Evolutionary conservation across 2,113 vertebrate species (phyloP).

Genomic region (Pionites leucogaster): DNA sequence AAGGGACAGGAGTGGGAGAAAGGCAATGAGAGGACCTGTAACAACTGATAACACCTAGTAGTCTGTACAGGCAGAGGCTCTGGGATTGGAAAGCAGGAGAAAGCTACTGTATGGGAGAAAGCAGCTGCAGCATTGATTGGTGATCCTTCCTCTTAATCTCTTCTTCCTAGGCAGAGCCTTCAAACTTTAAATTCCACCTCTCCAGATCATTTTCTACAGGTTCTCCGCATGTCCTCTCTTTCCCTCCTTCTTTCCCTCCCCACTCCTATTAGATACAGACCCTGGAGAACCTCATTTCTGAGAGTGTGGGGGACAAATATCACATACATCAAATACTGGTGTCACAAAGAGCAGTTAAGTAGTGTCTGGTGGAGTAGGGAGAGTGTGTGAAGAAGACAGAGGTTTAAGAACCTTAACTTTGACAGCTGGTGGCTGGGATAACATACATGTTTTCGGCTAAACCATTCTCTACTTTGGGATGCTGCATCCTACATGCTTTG

Average conservation of each 20-base stretch:
- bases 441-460: neutral
- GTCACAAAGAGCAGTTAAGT: neutral
- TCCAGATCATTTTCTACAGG: neutral
- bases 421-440: neutral
- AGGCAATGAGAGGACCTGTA: neutral
- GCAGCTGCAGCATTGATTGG: neutral
- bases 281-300: neutral
- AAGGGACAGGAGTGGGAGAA: neutral
- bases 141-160: neutral
- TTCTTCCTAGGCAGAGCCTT: neutral
- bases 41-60: neutral
- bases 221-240: neutral
- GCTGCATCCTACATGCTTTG: neutral
- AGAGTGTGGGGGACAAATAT: neutral
- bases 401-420: neutral
- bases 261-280: neutral
- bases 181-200: neutral
- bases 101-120: neutral
- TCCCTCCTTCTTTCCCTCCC: neutral
- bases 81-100: neutral
- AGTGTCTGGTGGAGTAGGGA: neutral
- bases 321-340: neutral
- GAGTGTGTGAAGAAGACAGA: neutral
- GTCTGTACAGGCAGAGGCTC: neutral
- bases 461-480: neutral